Evolutionary conservation across 1,140 invertebrate genomes (phyloP).

Genomic region (Bombus impatiens): DNA sequence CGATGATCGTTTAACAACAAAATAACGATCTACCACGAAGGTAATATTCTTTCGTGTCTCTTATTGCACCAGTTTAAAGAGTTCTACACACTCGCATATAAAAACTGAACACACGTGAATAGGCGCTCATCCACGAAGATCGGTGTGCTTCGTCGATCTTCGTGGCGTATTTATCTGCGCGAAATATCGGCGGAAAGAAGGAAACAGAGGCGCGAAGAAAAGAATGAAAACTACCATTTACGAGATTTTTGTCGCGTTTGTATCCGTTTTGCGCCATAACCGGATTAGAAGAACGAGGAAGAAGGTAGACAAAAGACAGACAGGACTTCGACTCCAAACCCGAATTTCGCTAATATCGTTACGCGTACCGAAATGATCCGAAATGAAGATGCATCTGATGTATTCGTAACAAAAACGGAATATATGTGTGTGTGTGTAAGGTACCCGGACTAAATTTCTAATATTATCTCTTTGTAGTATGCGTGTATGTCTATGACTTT

Average conservation of each 20-base stretch:
- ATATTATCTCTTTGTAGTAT: background rate
- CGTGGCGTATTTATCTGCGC: background rate
- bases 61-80: conserved; percentile 51
- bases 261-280: no score
- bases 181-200: background rate
- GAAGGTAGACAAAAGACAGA: background rate
- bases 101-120: background rate
- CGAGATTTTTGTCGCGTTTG: background rate
- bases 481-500: background rate
- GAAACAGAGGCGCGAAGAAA: background rate
- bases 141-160: background rate
- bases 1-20: conserved; percentile 14
- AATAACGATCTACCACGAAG: background rate
- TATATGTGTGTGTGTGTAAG: background rate
- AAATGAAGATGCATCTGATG: background rate
- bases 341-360: background rate
- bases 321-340: background rate
- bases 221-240: background rate
- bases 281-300: background rate
- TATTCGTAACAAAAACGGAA: background rate
- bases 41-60: background rate
- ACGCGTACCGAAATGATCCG: background rate
- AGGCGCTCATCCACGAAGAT: background rate
- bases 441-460: conserved; percentile 4
- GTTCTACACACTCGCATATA: no score